A percentile compares a stretch with the other conserved stretches of the same genome.
Evolutionary conservation across 2,888 invertebrate genomes (phyloP).

Genomic region (Zygothrica quintamaculata): DNA sequence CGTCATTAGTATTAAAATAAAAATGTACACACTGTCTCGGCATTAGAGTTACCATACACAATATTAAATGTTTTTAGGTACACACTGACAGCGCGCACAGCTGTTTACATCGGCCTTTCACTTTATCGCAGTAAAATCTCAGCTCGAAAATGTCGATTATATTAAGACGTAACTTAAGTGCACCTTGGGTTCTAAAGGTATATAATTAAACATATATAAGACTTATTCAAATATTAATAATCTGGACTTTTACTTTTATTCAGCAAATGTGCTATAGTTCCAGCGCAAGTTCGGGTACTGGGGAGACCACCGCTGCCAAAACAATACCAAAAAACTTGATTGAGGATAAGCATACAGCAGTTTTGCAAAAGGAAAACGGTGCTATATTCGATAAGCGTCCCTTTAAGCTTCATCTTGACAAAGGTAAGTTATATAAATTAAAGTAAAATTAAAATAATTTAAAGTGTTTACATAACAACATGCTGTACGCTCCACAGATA

Average conservation of each 20-base stretch:
- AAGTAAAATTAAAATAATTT: neutral
- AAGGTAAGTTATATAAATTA: slow-evolving; percentile 84
- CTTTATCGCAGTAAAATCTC: neutral
- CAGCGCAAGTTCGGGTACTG: slow-evolving; percentile 38
- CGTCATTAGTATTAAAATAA: slow-evolving; percentile 30
- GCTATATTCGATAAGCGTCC: slow-evolving; percentile 94
- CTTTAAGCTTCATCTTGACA: slow-evolving; percentile 90
- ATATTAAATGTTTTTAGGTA: neutral
- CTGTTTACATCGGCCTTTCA: slow-evolving; percentile 24
- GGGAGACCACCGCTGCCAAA: slow-evolving; percentile 44
- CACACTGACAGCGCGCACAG: slow-evolving; percentile 38
- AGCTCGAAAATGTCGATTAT: slow-evolving; percentile 54
- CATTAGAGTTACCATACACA: slow-evolving; percentile 15
- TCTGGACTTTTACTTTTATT: no score
- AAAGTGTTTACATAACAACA: slow-evolving; percentile 56
- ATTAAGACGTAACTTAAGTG: slow-evolving; percentile 38
- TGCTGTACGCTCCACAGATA: slow-evolving; percentile 84
- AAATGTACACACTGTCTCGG: slow-evolving; percentile 2
- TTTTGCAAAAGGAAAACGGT: slow-evolving; percentile 89
- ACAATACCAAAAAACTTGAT: slow-evolving; percentile 89
- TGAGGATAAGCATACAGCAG: slow-evolving; percentile 87
- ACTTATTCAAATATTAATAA: neutral
- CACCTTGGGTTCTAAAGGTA: slow-evolving; percentile 55
- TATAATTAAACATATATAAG: neutral
- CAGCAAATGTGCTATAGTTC: slow-evolving; percentile 50